Percentiles rank a stretch among this genome's conserved stretches.
Evolutionary conservation across 2,888 invertebrate genomes (phyloP).

Genomic region (Neocrepidodera transversa): DNA sequence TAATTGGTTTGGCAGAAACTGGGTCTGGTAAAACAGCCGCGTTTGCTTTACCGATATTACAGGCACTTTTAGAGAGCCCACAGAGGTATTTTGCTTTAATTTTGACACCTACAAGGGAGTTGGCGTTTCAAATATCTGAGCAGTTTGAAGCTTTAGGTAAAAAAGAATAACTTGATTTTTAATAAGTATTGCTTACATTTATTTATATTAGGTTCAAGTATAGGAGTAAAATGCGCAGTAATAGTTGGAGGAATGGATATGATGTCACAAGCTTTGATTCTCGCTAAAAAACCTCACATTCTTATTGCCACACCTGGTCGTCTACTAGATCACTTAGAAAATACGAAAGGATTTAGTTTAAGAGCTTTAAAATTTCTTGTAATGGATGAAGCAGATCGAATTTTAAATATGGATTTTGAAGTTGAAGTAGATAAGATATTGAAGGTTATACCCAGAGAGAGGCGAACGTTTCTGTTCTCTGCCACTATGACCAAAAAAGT

Average conservation of each 20-base stretch:
- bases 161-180: too few relatives aligned
- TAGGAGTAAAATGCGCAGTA: constrained; percentile 95
- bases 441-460: constrained; percentile 87
- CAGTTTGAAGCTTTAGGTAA: constrained; percentile 96
- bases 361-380: constrained; percentile 66
- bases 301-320: constrained; percentile 97
- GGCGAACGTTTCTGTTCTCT: constrained; percentile 93
- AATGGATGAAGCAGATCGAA: constrained; percentile 99
- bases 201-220: constrained; percentile 74
- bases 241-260: constrained; percentile 99
- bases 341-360: constrained; percentile 94
- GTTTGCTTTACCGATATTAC: constrained; percentile 95
- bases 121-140: constrained; percentile 98
- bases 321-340: constrained; percentile 94
- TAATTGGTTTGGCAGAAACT: constrained; percentile 75
- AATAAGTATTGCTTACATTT: not conserved
- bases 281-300: constrained; percentile 97
- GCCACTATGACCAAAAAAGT: constrained; percentile 99
- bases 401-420: constrained; percentile 99
- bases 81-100: constrained; percentile 93
- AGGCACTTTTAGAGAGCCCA: constrained; percentile 87
- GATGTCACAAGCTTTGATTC: constrained; percentile 88
- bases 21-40: constrained; percentile 98
- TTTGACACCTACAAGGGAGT: constrained; percentile 95
- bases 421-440: constrained; percentile 96